Percentiles rank a stretch among this genome's conserved stretches.
phyloP scores from a whole-genome alignment of 2,888 invertebrate genomes.

The Eupeodes luniger region DNA sequence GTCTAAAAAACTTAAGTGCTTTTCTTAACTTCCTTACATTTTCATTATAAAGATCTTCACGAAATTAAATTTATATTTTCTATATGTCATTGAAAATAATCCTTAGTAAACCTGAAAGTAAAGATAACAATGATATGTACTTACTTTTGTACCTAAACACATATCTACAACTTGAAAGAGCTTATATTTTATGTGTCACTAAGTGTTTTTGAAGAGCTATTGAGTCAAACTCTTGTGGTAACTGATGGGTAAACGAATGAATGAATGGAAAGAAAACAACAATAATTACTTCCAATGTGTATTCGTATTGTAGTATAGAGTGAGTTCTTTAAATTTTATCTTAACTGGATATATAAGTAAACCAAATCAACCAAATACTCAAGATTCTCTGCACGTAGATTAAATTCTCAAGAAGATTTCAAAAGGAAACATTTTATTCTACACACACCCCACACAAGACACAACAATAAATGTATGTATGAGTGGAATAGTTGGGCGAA shows the following conservation, averaged over 20 bases:
- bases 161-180: not conserved
- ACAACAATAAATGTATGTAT: not conserved
- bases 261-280: not conserved
- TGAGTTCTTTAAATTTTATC: not conserved
- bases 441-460: not conserved
- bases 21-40: no score
- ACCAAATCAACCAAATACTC: slow-evolving; percentile 23
- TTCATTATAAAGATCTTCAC: no score
- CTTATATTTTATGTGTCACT: slow-evolving; percentile 23
- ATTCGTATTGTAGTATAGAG: not conserved
- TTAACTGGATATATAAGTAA: not conserved
- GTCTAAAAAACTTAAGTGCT: no score
- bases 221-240: slow-evolving; percentile 8
- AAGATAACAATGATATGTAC: no score
- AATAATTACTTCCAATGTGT: slow-evolving; percentile 5
- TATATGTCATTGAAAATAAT: no score
- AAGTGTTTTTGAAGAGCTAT: slow-evolving; percentile 16
- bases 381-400: slow-evolving; percentile 24
- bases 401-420: slow-evolving; percentile 26
- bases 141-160: not conserved
- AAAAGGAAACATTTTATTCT: slow-evolving; percentile 23
- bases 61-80: no score
- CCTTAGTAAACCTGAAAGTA: no score
- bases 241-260: not conserved
- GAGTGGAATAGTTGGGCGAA: not conserved